Percentiles rank a stretch among this genome's conserved stretches.
These are phyloP conservation scores for Aradophagus sp. DNA, from an alignment of 1,140 invertebrate genomes.

Conservation along the genomic window DNA sequence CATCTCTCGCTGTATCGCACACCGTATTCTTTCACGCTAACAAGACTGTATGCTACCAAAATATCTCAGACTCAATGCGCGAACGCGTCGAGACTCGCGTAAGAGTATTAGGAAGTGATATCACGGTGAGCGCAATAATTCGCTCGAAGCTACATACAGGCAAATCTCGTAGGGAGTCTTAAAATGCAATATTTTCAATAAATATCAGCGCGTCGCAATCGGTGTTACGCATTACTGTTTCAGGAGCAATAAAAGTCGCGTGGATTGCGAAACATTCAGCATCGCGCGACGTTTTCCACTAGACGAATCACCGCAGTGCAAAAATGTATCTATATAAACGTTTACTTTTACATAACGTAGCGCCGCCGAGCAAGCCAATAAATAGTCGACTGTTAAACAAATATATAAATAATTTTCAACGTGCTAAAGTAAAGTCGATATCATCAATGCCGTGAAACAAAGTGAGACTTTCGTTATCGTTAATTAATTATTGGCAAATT, in stretches of 20 bases:
- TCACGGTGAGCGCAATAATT: conserved; percentile 63
- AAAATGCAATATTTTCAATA: conserved; percentile 57
- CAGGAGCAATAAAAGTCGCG: conserved; percentile 13
- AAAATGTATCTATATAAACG: too few relatives aligned
- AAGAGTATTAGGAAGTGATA: conserved; percentile 65
- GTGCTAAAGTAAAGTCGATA: conserved; percentile 7
- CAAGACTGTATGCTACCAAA: conserved; percentile 50
- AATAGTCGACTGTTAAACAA: conserved; percentile 10
- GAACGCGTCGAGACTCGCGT: conserved; percentile 48
- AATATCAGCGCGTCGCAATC: conserved; percentile 55
- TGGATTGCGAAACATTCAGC: conserved; percentile 15
- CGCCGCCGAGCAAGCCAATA: conserved; percentile 8
- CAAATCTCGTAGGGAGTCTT: conserved; percentile 57
- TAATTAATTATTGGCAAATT: conserved; percentile 29
- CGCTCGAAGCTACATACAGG: conserved; percentile 64
- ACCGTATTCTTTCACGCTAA: conserved; percentile 54
- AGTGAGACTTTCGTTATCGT: neutral
- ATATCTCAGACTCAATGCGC: conserved; percentile 54
- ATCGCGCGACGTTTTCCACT: conserved; percentile 7
- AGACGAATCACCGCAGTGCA: conserved; percentile 9
- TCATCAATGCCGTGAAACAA: neutral
- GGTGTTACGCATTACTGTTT: conserved; percentile 45
- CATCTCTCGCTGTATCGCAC: conserved; percentile 44
- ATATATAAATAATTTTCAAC: too few relatives aligned
- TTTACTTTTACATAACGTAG: conserved; percentile 5